Evolutionary conservation across 1,140 invertebrate genomes (phyloP).

Genomic region (Batillaria attramentaria): DNA sequence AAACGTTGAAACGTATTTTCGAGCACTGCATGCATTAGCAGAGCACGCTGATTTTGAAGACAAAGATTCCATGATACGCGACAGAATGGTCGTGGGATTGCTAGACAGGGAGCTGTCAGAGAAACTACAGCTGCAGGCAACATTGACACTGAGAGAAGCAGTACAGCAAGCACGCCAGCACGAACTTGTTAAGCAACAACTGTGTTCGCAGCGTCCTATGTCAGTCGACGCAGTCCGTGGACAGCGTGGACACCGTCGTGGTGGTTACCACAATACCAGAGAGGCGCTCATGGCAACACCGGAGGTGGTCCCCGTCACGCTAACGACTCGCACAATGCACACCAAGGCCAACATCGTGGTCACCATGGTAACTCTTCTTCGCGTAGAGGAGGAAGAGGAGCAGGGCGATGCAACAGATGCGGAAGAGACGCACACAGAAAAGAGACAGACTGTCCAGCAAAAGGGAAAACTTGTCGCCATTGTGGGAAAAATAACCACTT

Average conservation of each 20-base stretch:
- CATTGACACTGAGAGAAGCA: background rate
- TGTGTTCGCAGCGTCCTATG: background rate
- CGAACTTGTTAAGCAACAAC: background rate
- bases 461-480: conserved; percentile 1
- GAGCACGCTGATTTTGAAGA: conserved; percentile 10
- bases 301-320: background rate
- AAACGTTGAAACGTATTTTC: conserved; percentile 12
- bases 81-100: conserved; percentile 23
- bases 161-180: background rate
- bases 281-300: background rate
- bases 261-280: background rate
- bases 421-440: background rate
- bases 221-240: background rate
- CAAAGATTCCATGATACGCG: conserved; percentile 27
- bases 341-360: background rate
- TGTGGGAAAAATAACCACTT: conserved; percentile 26
- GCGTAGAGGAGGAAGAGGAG: too few species aligned
- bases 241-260: background rate
- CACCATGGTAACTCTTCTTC: too few species aligned
- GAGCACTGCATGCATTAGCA: conserved; percentile 13
- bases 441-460: conserved; percentile 19
- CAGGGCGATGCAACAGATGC: background rate
- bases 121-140: background rate
- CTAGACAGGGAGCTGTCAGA: background rate
- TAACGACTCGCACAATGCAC: background rate